Evolutionary conservation across 2,888 invertebrate genomes (phyloP).

Genomic region (Aromia moschata): DNA sequence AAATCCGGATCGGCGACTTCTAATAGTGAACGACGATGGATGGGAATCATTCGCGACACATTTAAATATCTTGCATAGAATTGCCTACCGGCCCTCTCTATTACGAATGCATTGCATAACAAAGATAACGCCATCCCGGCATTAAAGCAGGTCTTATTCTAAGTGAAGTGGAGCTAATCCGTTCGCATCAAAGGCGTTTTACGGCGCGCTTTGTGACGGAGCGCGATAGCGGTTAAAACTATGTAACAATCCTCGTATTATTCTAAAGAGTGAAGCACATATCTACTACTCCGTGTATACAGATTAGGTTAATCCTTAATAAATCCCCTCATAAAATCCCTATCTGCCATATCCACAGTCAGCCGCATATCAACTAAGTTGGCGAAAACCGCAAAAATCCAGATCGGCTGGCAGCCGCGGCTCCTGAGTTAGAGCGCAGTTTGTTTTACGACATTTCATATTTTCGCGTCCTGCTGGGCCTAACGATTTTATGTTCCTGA

Average conservation of each 20-base stretch:
- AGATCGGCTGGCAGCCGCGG: constrained; percentile 23
- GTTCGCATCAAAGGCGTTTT: constrained; percentile 51
- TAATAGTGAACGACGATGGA: too few relatives aligned
- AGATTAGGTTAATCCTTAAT: constrained; percentile 56
- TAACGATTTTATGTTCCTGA: too few relatives aligned
- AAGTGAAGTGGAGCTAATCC: constrained; percentile 34
- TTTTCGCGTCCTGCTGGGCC: constrained; percentile 1
- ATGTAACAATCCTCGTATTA: constrained; percentile 48
- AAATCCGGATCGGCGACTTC: too few relatives aligned
- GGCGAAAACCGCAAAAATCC: constrained; percentile 33
- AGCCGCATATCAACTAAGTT: constrained; percentile 44
- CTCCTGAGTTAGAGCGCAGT: constrained; percentile 8
- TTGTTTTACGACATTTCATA: constrained; percentile 9
- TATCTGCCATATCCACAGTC: constrained; percentile 51
- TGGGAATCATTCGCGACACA: too few relatives aligned
- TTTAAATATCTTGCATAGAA: too few relatives aligned
- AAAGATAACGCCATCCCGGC: constrained; percentile 14
- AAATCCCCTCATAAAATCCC: constrained; percentile 57
- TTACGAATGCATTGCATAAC: constrained; percentile 6
- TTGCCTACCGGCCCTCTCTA: too few relatives aligned
- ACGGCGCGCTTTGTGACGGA: constrained; percentile 45
- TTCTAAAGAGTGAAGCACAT: constrained; percentile 45
- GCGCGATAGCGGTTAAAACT: constrained; percentile 45
- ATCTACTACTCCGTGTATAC: constrained; percentile 54
- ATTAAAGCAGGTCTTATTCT: constrained; percentile 6